phyloP scores from a whole-genome alignment of 2,113 vertebrate species.

The Cyrtonyx montezumae region DNA sequence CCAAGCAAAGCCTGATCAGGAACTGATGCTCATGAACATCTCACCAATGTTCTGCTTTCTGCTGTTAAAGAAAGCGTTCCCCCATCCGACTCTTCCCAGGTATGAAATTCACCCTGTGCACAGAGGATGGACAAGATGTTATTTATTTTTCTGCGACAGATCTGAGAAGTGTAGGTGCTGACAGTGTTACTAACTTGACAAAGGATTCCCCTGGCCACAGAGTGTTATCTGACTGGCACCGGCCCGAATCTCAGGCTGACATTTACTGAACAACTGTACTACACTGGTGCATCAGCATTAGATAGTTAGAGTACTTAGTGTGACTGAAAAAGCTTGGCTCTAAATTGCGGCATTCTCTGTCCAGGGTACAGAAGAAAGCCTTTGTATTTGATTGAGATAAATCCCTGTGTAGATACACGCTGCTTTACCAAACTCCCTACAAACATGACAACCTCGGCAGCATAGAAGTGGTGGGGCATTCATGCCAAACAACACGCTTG shows the following conservation, averaged over 20 bases:
- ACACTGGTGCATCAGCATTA: neutral
- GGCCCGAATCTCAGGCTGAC: neutral
- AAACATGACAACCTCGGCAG: conserved; percentile 6
- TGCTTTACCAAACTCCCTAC: conserved; percentile 18
- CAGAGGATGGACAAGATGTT: neutral
- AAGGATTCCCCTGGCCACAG: neutral
- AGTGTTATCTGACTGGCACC: neutral
- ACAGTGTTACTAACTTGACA: neutral
- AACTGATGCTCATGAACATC: neutral
- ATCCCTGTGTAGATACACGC: neutral
- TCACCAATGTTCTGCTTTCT: neutral
- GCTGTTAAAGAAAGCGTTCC: neutral
- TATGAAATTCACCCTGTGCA: neutral
- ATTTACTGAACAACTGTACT: conserved; percentile 42
- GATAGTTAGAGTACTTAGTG: neutral
- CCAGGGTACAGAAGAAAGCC: neutral
- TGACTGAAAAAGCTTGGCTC: neutral
- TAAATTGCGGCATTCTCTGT: neutral
- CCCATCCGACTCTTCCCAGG: neutral
- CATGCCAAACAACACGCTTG: accelerated
- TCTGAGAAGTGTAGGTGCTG: neutral
- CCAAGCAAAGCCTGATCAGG: neutral
- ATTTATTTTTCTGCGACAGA: neutral
- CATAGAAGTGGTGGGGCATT: neutral
- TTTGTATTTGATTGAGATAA: conserved; percentile 37